Evolutionary conservation across 2,797 vertebrate genomes (phyloP).

Genomic region (Pantherophis vulpinus): DNA sequence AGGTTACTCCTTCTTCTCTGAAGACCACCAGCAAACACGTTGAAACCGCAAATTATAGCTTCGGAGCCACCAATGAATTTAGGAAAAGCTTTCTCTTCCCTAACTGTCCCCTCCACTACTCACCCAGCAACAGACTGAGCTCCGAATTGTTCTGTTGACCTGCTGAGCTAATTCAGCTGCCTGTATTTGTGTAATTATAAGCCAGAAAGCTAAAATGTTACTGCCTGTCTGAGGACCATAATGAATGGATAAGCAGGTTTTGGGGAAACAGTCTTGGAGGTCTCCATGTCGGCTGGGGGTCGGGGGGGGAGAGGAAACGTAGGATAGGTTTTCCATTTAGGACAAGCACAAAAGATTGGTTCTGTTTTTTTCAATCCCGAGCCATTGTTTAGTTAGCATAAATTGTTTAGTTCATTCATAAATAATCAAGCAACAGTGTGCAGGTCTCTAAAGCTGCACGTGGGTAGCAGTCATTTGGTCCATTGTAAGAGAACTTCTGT

Average conservation of each 20-base stretch:
- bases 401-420: slow-evolving; percentile 10
- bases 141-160: slow-evolving; percentile 21
- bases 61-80: not conserved
- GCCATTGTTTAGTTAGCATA: not conserved
- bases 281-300: not conserved
- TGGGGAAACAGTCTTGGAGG: slow-evolving; percentile 25
- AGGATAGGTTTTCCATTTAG: not conserved
- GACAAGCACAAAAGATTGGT: not conserved
- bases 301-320: not conserved
- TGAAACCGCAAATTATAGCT: slow-evolving; percentile 53
- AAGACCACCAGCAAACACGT: slow-evolving; percentile 38
- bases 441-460: not conserved
- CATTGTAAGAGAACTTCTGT: not conserved
- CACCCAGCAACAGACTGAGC: slow-evolving; percentile 31
- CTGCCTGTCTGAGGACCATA: slow-evolving; percentile 13
- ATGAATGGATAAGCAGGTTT: slow-evolving; percentile 26
- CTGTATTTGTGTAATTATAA: slow-evolving; percentile 41
- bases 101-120: slow-evolving; percentile 33
- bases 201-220: slow-evolving; percentile 26
- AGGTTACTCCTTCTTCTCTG: slow-evolving; percentile 1
- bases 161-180: not conserved
- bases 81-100: slow-evolving; percentile 48
- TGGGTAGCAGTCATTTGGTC: no score
- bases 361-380: not conserved
- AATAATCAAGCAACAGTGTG: not conserved